These are phyloP conservation scores for Athalia cordata DNA, from an alignment of 2,888 invertebrate genomes.

Conservation along the genomic window DNA sequence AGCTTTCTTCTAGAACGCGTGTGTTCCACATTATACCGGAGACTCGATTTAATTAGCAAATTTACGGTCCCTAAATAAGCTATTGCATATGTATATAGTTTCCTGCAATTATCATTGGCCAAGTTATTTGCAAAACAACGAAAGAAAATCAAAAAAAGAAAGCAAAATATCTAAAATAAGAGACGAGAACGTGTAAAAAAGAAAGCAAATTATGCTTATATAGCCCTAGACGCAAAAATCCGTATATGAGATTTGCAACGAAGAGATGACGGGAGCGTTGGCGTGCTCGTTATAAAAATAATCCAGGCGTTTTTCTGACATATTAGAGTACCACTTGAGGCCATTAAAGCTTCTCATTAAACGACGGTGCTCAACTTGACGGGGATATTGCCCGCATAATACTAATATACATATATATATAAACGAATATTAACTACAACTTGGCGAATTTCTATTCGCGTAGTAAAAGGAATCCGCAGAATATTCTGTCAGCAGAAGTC, in stretches of 20 bases:
- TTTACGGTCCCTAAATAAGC: neutral
- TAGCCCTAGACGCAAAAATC: slow-evolving; percentile 5
- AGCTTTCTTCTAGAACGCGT: slow-evolving; percentile 5
- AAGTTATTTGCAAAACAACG: no score
- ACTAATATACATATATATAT: neutral
- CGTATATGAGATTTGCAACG: slow-evolving; percentile 27
- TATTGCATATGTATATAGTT: no score
- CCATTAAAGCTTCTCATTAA: slow-evolving; percentile 43
- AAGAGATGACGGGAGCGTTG: slow-evolving; percentile 30
- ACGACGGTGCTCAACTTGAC: slow-evolving; percentile 42
- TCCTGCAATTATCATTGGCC: no score
- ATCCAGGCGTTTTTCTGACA: slow-evolving; percentile 44
- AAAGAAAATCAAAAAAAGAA: neutral
- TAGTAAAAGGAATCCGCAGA: no score
- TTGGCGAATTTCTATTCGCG: no score
- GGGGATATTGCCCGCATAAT: slow-evolving; percentile 18
- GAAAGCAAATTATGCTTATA: neutral
- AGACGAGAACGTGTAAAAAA: neutral
- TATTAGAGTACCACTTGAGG: slow-evolving; percentile 44
- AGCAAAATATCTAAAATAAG: neutral
- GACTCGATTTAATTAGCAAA: slow-evolving; percentile 16
- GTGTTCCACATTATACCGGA: neutral
- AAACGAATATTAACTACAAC: no score
- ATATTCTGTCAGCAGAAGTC: no score
- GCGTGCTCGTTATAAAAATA: slow-evolving; percentile 43